These are phyloP conservation scores for Synanthedon andrenaeformis DNA, from an alignment of 2,888 invertebrate species.

Conservation along the genomic window DNA sequence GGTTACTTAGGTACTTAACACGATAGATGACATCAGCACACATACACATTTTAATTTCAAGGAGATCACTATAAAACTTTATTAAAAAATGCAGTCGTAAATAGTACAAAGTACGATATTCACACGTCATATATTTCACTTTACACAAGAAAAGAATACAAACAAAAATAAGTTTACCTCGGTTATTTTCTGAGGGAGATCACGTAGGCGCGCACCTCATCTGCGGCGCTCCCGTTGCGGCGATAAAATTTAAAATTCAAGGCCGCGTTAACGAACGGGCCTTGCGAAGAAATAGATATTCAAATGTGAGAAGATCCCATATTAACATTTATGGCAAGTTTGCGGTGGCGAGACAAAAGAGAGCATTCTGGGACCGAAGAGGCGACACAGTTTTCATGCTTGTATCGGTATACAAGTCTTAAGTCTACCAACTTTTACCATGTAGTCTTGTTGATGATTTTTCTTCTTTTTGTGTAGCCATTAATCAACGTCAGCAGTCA, in stretches of 20 bases:
- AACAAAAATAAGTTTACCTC: slow-evolving; percentile 50
- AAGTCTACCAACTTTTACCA: background rate
- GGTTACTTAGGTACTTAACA: too few relatives aligned
- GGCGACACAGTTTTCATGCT: slow-evolving; percentile 14
- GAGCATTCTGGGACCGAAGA: slow-evolving; percentile 29
- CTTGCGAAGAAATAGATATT: slow-evolving; percentile 71
- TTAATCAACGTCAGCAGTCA: too few relatives aligned
- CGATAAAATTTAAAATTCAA: slow-evolving; percentile 71
- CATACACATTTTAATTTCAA: too few relatives aligned
- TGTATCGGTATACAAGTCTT: background rate
- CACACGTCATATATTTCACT: background rate
- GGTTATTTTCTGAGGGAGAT: slow-evolving; percentile 60
- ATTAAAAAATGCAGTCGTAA: too few relatives aligned
- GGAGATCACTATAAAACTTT: too few relatives aligned
- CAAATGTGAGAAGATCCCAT: slow-evolving; percentile 70
- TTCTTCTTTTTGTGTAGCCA: background rate
- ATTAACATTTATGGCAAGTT: slow-evolving; percentile 72
- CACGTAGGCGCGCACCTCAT: slow-evolving; percentile 69
- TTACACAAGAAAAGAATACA: slow-evolving; percentile 18
- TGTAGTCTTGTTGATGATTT: too few relatives aligned
- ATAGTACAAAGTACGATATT: background rate
- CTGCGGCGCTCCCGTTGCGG: slow-evolving; percentile 56
- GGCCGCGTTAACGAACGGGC: slow-evolving; percentile 70
- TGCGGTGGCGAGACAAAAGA: slow-evolving; percentile 67
- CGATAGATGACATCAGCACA: too few relatives aligned